These are phyloP conservation scores for Euproctis similis DNA, from an alignment of 2,888 invertebrate genomes.

Conservation along the genomic window DNA sequence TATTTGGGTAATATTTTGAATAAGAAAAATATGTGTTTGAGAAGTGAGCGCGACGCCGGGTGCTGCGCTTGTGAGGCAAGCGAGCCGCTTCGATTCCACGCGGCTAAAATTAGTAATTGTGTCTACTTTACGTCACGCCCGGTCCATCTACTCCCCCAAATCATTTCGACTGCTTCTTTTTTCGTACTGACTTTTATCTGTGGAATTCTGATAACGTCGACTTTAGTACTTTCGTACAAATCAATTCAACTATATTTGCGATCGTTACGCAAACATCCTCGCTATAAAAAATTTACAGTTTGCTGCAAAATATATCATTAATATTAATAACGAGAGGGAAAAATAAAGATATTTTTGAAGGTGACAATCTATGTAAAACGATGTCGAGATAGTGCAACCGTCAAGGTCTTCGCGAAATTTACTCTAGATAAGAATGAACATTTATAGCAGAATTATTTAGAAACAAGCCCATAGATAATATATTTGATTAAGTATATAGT, in stretches of 20 bases:
- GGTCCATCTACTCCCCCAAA: conserved; percentile 12
- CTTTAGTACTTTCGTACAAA: conserved; percentile 5
- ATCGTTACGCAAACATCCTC: not conserved
- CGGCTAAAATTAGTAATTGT: conserved; percentile 56
- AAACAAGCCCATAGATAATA: too few relatives aligned
- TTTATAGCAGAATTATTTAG: too few relatives aligned
- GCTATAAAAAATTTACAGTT: too few relatives aligned
- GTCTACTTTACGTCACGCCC: conserved; percentile 20
- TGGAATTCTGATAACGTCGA: conserved; percentile 11
- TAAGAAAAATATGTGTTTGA: too few relatives aligned
- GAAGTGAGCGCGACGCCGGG: conserved; percentile 50
- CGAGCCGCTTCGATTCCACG: conserved; percentile 29
- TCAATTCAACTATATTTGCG: not conserved
- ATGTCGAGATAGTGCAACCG: too few relatives aligned
- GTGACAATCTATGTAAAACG: too few relatives aligned
- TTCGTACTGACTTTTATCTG: conserved; percentile 10
- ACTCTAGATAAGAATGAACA: conserved; percentile 4
- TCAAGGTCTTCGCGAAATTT: too few relatives aligned
- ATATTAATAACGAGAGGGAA: too few relatives aligned
- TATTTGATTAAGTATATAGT: too few relatives aligned
- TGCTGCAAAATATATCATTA: too few relatives aligned
- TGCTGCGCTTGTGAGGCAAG: conserved; percentile 34
- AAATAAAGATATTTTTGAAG: too few relatives aligned
- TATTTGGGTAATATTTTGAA: not conserved
- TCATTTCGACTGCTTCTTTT: conserved; percentile 15